Percentiles rank a stretch among this genome's conserved stretches.
phyloP scores from a whole-genome alignment of 1,140 invertebrate genomes.

The Ostrea edulis region DNA sequence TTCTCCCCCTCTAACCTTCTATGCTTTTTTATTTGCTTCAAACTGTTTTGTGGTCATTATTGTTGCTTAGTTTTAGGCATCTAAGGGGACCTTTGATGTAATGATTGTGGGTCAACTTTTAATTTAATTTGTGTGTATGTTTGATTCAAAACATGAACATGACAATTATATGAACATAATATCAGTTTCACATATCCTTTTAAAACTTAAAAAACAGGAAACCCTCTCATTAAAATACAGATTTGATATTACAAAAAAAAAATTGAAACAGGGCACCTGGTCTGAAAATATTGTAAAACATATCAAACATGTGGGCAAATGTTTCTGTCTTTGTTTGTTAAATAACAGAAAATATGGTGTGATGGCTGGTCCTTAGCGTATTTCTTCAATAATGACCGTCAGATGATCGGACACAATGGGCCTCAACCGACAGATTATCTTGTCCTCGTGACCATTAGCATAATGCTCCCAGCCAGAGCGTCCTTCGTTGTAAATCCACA shows the following conservation, averaged over 20 bases:
- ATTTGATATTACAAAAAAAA: conserved; percentile 2
- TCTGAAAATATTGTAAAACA: conserved; percentile 35
- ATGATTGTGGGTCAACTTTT: neutral
- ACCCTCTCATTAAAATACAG: conserved; percentile 25
- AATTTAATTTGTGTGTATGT: neutral
- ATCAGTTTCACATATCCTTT: neutral
- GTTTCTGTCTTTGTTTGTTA: conserved; percentile 26
- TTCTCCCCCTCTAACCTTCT: neutral
- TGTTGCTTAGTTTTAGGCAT: conserved; percentile 1
- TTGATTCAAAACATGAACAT: neutral
- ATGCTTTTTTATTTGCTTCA: neutral
- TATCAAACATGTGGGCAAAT: conserved; percentile 28
- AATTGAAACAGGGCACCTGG: conserved; percentile 19
- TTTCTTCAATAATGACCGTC: neutral
- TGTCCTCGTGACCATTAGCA: conserved; percentile 18
- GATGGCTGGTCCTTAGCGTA: neutral
- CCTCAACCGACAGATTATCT: neutral
- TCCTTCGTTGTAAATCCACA: neutral
- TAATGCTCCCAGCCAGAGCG: neutral
- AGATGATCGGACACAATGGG: neutral
- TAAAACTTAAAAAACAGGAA: neutral
- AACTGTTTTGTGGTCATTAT: neutral
- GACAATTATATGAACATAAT: neutral
- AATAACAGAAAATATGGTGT: conserved; percentile 12
- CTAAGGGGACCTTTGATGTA: neutral